A percentile compares a stretch with the other conserved stretches of the same genome.
phyloP scores from a whole-genome alignment of 2,113 vertebrate genomes.

The Hyaena hyaena region DNA sequence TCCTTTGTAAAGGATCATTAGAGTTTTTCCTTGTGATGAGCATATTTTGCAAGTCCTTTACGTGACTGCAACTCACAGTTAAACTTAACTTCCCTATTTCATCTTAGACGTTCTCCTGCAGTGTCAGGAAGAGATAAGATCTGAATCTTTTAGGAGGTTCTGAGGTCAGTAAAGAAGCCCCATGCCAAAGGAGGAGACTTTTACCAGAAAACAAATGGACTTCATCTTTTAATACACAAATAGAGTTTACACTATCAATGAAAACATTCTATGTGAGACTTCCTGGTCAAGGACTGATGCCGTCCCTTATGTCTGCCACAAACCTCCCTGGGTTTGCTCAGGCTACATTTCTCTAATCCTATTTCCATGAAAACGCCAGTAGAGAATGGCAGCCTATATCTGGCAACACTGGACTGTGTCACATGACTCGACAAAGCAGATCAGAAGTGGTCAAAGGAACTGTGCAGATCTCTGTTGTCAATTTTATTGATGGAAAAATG shows the following conservation, averaged over 20 bases:
- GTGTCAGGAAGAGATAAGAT: neutral
- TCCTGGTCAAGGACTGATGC: neutral
- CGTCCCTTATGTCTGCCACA: neutral
- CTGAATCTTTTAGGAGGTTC: neutral
- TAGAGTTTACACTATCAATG: neutral
- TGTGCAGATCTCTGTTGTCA: slow-evolving; percentile 32
- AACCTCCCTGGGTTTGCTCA: neutral
- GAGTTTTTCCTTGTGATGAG: neutral
- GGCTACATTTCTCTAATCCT: neutral
- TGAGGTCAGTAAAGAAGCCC: neutral
- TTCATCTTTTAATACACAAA: neutral
- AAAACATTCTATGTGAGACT: neutral
- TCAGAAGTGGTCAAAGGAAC: slow-evolving; percentile 13
- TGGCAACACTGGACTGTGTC: neutral
- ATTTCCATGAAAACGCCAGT: slow-evolving; percentile 1
- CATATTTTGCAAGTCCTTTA: slow-evolving; percentile 41
- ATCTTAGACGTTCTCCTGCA: neutral
- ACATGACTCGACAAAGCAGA: neutral
- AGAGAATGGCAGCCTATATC: neutral
- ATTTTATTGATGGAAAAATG: slow-evolving; percentile 72
- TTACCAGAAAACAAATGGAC: neutral
- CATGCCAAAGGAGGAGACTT: neutral
- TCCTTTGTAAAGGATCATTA: neutral
- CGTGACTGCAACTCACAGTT: neutral
- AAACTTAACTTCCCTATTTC: neutral